Conservation (phyloP, 2,113 vertebrate genomes). For the Sapajus apella region DNA sequence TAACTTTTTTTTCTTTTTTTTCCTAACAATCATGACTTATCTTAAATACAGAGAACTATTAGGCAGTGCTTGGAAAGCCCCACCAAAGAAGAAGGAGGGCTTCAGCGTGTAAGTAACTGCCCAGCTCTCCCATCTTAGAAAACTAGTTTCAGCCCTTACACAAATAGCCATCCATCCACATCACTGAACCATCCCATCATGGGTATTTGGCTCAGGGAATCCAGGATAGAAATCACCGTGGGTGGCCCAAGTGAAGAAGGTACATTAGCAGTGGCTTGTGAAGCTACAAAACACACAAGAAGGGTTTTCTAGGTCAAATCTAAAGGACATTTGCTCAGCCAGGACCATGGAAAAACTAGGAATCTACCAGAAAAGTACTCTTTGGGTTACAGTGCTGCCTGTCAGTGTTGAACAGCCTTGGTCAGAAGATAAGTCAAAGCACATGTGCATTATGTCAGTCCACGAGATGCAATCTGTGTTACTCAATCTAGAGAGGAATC, state of each 20-base stretch:
- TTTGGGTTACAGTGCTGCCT: background rate
- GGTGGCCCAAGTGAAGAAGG: conserved; percentile 62
- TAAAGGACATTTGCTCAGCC: conserved; percentile 50
- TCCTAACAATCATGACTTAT: background rate
- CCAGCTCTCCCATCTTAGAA: background rate
- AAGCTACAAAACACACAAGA: conserved; percentile 62
- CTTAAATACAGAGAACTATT: background rate
- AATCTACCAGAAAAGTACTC: conserved; percentile 10
- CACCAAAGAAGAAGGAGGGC: background rate
- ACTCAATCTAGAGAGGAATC: background rate
- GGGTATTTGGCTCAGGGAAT: conserved; percentile 53
- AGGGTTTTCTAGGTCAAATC: conserved; percentile 72
- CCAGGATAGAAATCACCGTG: conserved; percentile 57
- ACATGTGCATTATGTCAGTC: background rate
- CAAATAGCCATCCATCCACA: conserved; percentile 50
- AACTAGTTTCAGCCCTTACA: background rate
- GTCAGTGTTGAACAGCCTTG: background rate
- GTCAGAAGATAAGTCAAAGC: background rate
- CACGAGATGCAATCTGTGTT: background rate
- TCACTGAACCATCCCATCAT: background rate
- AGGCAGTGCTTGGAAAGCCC: background rate
- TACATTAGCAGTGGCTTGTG: conserved; percentile 19
- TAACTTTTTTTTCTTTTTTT: background rate
- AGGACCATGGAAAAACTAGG: conserved; percentile 49
- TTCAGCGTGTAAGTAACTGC: background rate